Evolutionary conservation across 2,797 vertebrate genomes (phyloP).

Genomic region (Sebastes matsubarae): DNA sequence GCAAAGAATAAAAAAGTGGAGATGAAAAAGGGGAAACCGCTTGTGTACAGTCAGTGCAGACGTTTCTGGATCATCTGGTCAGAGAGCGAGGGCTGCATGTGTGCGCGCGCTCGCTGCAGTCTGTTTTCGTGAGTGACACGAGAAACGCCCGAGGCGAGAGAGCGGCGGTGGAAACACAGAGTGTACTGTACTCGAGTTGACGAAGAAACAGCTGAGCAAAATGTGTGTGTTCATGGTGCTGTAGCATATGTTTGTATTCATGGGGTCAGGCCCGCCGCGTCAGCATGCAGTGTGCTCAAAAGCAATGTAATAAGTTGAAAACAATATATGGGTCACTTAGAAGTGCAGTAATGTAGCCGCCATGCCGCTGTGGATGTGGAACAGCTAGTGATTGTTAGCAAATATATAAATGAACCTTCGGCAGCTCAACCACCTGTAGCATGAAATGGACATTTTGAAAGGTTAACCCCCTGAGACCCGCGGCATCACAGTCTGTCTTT

Average conservation of each 20-base stretch:
- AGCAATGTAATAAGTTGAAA: constrained; percentile 9
- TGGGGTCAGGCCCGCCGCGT: not conserved
- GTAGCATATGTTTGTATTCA: constrained; percentile 14
- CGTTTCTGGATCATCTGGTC: constrained; percentile 18
- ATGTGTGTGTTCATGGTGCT: constrained; percentile 2
- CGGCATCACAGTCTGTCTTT: too few species aligned
- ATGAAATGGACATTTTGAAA: constrained; percentile 16
- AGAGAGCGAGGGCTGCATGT: not conserved
- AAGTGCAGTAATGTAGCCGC: constrained; percentile 4
- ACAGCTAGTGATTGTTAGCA: not conserved
- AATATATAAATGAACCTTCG: not conserved
- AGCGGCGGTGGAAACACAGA: constrained; percentile 32
- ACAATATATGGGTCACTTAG: constrained; percentile 9
- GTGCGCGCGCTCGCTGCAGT: not conserved
- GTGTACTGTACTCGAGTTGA: constrained; percentile 39
- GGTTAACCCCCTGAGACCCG: too few species aligned
- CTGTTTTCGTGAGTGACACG: constrained; percentile 32
- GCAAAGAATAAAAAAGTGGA: constrained; percentile 4
- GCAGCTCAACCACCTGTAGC: not conserved
- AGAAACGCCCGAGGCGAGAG: constrained; percentile 57
- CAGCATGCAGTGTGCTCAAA: constrained; percentile 8
- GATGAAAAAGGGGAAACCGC: not conserved
- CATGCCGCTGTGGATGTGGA: not conserved
- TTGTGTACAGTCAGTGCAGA: constrained; percentile 7
- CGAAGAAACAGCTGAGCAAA: constrained; percentile 39